Evolutionary conservation across 2,113 vertebrate genomes (phyloP).

Genomic region (Brachyhypopomus occidentalis): DNA sequence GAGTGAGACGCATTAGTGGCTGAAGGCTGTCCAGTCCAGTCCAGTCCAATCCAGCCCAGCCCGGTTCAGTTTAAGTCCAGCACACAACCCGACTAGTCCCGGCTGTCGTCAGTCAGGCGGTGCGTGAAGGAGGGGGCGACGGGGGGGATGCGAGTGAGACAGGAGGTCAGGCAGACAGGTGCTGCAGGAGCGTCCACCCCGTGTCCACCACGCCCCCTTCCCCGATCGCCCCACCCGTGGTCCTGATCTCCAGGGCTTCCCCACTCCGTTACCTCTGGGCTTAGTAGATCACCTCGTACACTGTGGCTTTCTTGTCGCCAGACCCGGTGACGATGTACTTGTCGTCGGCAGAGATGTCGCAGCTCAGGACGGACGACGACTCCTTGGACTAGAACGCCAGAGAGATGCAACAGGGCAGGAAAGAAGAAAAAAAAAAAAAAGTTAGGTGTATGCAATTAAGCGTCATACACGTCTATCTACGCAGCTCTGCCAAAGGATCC

Average conservation of each 20-base stretch:
- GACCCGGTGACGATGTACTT: conserved; percentile 98
- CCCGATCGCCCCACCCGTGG: too few species aligned
- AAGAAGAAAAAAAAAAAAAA: not conserved
- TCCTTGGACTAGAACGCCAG: conserved; percentile 85
- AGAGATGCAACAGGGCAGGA: not conserved
- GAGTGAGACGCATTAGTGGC: conserved; percentile 55
- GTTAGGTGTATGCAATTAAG: not conserved
- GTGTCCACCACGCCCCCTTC: too few species aligned
- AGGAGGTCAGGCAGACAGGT: conserved; percentile 55
- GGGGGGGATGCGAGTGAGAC: conserved; percentile 35
- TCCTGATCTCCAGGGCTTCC: conserved; percentile 59
- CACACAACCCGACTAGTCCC: conserved; percentile 49
- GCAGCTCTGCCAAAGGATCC: too few species aligned
- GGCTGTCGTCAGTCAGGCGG: conserved; percentile 49
- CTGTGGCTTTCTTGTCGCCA: conserved; percentile 97
- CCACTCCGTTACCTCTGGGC: conserved; percentile 43
- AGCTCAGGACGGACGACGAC: conserved; percentile 94
- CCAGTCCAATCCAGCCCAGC: conserved; percentile 60
- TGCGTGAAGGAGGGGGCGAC: conserved; percentile 22
- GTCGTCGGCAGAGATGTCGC: conserved; percentile 95
- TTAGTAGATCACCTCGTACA: conserved; percentile 98
- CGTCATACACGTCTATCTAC: not conserved
- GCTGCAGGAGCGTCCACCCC: conserved; percentile 44
- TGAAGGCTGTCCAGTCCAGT: conserved; percentile 17
- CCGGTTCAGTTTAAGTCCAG: conserved; percentile 48